phyloP scores from a whole-genome alignment of 1,140 invertebrate genomes.

The Andrena cerasifolii region DNA sequence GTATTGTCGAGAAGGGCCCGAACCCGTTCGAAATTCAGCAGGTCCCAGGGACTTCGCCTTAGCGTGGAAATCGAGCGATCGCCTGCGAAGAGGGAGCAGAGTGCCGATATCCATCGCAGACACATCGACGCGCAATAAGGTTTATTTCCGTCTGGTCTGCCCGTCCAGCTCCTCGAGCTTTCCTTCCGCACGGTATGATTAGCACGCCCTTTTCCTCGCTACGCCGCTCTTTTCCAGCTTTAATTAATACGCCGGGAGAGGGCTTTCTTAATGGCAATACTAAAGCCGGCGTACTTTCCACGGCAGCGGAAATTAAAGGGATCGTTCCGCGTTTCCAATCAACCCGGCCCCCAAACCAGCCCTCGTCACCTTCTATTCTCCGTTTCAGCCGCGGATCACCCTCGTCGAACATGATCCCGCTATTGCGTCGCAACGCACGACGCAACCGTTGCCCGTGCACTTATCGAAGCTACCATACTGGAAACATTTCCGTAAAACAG shows the following conservation, averaged over 20 bases:
- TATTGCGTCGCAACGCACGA: too few relatives aligned
- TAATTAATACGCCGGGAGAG: conserved; percentile 16
- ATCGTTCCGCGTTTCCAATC: not conserved
- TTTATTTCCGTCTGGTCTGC: conserved; percentile 2
- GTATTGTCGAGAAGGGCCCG: not conserved
- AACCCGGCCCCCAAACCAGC: not conserved
- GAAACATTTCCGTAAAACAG: not conserved
- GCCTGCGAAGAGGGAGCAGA: not conserved
- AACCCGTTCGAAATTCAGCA: not conserved
- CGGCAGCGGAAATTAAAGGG: not conserved
- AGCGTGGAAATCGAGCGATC: not conserved
- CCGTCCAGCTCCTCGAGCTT: not conserved
- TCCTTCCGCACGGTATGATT: not conserved
- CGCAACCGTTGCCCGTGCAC: too few relatives aligned
- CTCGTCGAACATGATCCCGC: too few relatives aligned
- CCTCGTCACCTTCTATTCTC: not conserved
- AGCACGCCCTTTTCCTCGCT: not conserved
- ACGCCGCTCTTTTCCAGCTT: not conserved
- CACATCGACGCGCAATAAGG: conserved; percentile 14
- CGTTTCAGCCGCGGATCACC: not conserved
- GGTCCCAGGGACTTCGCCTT: too few relatives aligned
- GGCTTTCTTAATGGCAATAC: conserved; percentile 6
- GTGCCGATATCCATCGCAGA: not conserved
- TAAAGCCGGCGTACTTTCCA: not conserved
- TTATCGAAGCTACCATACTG: not conserved